Evolutionary conservation across 2,888 invertebrate genomes (phyloP), one percentile per base, ranked within the genome.

Genomic region (Mesorhabditis spiculigera): DNA sequence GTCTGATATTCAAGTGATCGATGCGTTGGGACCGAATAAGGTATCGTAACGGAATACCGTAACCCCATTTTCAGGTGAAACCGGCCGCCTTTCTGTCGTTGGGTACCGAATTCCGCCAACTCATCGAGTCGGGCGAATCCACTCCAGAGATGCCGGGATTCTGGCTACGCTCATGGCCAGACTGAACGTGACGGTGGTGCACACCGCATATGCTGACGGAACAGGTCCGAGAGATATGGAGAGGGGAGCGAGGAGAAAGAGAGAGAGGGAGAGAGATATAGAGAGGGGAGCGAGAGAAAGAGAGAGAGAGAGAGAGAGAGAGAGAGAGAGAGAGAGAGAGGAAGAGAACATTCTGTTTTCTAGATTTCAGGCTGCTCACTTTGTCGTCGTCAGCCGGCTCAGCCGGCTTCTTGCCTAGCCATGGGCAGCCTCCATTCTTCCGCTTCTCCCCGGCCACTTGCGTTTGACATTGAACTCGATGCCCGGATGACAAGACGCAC

Each of bases 1-100:
- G 79, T 93, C 96, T 0, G 97, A 97, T 87, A 91, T 96, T 62
- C 91, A 93, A 66, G 94, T 95, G 86, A 91, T 93, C 83, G 92
- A 93, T 84, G 89, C 92, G 42, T 70, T 5, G 16, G 50, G 50
- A 50, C 8, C 13, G 8, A 50, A 50, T 50, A 13, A 50, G 50
- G 50, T 50, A 50, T 13, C 62, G 64, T 79, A 61, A 43, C 5
- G 63, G 61, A 42, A 43, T 50, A 67, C 65, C 61, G 62, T 75
- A 69, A 73, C 43, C 63, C 28, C 16, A 6, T 63, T 50, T 50
- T 50, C 50, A 50, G 50, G 50, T 10, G 13, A 50, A 50, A 50
- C 50, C 50, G 13, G 6, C 50, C 6, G 8, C 13, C 13, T 50
- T 50, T 13, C 13, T 50, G 13, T 50, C 50, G 13, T 13, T 50